Percentiles rank a stretch among this genome's conserved stretches.
Evolutionary conservation across 2,888 invertebrate genomes (phyloP).

Genomic region (Caradrina kadenii): DNA sequence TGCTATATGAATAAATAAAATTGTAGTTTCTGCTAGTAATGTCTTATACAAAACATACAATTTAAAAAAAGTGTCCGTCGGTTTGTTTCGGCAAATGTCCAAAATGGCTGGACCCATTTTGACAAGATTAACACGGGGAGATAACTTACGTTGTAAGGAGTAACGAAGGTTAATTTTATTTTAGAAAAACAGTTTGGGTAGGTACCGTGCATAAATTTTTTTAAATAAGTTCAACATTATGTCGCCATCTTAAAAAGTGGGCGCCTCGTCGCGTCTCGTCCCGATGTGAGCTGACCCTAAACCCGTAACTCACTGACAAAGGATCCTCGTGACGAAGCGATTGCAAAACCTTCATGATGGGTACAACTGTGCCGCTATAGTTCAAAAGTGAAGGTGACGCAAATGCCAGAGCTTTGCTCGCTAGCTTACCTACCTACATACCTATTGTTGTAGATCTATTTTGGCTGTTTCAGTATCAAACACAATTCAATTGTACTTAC

Average conservation of each 20-base stretch:
- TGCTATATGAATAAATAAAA: too few species aligned
- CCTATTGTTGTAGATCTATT: slow-evolving; percentile 37
- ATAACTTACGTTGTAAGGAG: too few species aligned
- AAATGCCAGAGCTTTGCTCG: slow-evolving; percentile 68
- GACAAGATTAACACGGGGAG: too few species aligned
- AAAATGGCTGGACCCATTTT: too few species aligned
- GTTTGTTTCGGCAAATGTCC: too few species aligned
- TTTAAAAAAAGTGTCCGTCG: too few species aligned
- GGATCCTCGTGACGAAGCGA: slow-evolving; percentile 44
- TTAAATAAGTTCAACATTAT: too few species aligned
- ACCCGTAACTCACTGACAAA: slow-evolving; percentile 45
- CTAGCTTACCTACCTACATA: slow-evolving; percentile 6
- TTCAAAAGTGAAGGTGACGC: slow-evolving; percentile 82
- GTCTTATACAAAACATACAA: too few species aligned
- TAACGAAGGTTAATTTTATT: too few species aligned
- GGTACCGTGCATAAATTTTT: too few species aligned
- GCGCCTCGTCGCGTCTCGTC: not conserved
- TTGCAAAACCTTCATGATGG: slow-evolving; percentile 55
- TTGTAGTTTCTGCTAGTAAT: too few species aligned
- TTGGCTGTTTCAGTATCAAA: not conserved
- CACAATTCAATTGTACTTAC: not conserved
- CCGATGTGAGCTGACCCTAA: slow-evolving; percentile 24
- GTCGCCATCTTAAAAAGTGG: not conserved
- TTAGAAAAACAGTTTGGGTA: too few species aligned
- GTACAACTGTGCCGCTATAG: slow-evolving; percentile 62